Base-by-base conservation (phyloP, 2,888 invertebrate genomes). In the Heliconius ethilla region DNA sequence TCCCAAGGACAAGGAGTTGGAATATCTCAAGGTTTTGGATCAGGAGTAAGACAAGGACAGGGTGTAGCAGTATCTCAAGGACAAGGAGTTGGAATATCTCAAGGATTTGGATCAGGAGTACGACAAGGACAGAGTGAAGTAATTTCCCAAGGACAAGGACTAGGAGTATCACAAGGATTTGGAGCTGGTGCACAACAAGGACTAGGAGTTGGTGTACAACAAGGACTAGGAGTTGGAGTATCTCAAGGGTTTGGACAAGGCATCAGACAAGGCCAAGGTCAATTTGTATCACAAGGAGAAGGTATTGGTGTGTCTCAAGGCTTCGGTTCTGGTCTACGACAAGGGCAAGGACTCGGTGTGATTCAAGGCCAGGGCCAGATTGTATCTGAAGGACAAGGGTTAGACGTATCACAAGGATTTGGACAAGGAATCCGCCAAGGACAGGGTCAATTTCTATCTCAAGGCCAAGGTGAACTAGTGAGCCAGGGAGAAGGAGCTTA, bases 281-380 rank as follows among this genome's bases (percentile, higher is more conserved):
- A 25, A 77, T 40, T 63, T 76, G 81, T 22, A 13, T 59, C 59
- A n/a, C 80, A 79, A 33, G 83, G 82, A 63, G 78, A 80, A 70
- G 82, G 82, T 40, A 67, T 66, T 73, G 73, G 66, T 70, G 63
- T 75, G 59, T 75, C 59, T 29, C 75, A 75, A 67, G 78, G 76
- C 33, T 45, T 76, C 29, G 79, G 79, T 18, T 59, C 55, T 25
- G 78, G 76, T 5, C 69, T 80, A 4, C 70, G 72, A 15, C 80
- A 81, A 73, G 82, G 81, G 33, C 78, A 76, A 66, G 81, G 82
- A 29, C 75, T 80, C 25, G 78, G 82, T 25, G 85, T 86, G 0
- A 81, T 66, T 10, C 86, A 85, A 65, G 88, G 87, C 0, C 84
- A 85, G 22, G 89, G 89, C 73, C 87, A 81, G 33, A 85, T 82